Evolutionary conservation across 1,140 invertebrate genomes (phyloP).

Genomic region (Drosophila micromelanica): DNA sequence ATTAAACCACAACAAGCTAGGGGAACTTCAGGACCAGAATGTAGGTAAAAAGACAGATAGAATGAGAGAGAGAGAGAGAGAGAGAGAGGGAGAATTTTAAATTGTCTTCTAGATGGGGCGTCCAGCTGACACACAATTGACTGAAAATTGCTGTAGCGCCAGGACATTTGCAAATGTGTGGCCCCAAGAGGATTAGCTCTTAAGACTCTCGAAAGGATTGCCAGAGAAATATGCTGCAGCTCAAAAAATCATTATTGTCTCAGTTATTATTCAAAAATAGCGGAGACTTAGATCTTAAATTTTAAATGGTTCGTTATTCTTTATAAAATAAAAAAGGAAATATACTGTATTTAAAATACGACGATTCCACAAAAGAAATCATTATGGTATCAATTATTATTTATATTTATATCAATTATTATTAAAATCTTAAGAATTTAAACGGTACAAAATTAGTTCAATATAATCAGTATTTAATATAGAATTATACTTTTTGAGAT

Average conservation of each 20-base stretch:
- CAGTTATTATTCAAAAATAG: too few species aligned
- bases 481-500: not conserved
- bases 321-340: too few species aligned
- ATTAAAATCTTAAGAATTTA: too few species aligned
- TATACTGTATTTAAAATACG: too few species aligned
- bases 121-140: conserved; percentile 59
- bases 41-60: conserved; percentile 1
- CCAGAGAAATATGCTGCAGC: not conserved
- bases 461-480: too few species aligned
- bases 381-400: too few species aligned
- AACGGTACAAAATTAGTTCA: too few species aligned
- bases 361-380: too few species aligned
- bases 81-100: conserved; percentile 9
- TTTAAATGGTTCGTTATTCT: too few species aligned
- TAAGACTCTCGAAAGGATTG: conserved; percentile 7
- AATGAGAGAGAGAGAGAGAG: not conserved
- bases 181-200: conserved; percentile 45
- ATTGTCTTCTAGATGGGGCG: conserved; percentile 25
- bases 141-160: conserved; percentile 61
- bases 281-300: too few species aligned
- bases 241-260: too few species aligned
- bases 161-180: conserved; percentile 50
- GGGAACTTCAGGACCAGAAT: conserved; percentile 7
- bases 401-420: too few species aligned
- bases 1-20: conserved; percentile 78